Percentiles rank a stretch among this genome's conserved stretches.
These are phyloP conservation scores for Melanotaenia pygmaea DNA, from an alignment of 2,797 vertebrate species.

Conservation along the genomic window DNA sequence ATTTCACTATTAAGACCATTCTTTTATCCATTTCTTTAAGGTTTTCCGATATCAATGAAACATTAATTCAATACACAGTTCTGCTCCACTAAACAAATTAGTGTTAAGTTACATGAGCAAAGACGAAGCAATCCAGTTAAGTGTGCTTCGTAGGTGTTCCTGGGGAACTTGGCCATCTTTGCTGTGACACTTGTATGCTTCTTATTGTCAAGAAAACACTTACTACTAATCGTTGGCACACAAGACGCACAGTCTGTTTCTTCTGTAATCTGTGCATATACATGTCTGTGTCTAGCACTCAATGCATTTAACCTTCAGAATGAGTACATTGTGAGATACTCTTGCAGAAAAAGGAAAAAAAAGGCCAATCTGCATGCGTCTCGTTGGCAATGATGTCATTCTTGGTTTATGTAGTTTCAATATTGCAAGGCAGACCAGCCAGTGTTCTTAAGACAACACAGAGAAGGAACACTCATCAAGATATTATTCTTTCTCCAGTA, in stretches of 20 bases:
- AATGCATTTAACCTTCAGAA: conserved; percentile 19
- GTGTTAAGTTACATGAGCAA: conserved; percentile 59
- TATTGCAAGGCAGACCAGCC: conserved; percentile 44
- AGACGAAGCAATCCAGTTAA: conserved; percentile 65
- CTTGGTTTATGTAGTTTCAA: conserved; percentile 55
- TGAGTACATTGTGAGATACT: conserved; percentile 9
- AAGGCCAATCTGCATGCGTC: conserved; percentile 11
- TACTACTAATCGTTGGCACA: conserved; percentile 59
- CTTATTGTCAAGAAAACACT: conserved; percentile 49
- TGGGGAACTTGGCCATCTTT: conserved; percentile 27
- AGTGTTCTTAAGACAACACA: conserved; percentile 64
- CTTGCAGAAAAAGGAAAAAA: conserved; percentile 26
- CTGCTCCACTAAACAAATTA: conserved; percentile 42
- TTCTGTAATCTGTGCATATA: conserved; percentile 1
- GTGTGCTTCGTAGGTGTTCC: conserved; percentile 75
- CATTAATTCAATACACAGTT: conserved; percentile 29
- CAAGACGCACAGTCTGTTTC: conserved; percentile 62
- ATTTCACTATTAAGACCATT: conserved; percentile 1
- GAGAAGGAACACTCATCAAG: conserved; percentile 59
- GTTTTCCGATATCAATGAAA: conserved; percentile 51
- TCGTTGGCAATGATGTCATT: conserved; percentile 50
- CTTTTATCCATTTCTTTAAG: conserved; percentile 26
- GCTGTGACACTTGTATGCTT: conserved; percentile 42
- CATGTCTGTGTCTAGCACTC: conserved; percentile 10
- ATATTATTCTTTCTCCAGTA: conserved; percentile 65